Evolutionary conservation across 2,888 invertebrate species (phyloP), one percentile per base, ranked within the genome.

Genomic region (Apamea crenata): DNA sequence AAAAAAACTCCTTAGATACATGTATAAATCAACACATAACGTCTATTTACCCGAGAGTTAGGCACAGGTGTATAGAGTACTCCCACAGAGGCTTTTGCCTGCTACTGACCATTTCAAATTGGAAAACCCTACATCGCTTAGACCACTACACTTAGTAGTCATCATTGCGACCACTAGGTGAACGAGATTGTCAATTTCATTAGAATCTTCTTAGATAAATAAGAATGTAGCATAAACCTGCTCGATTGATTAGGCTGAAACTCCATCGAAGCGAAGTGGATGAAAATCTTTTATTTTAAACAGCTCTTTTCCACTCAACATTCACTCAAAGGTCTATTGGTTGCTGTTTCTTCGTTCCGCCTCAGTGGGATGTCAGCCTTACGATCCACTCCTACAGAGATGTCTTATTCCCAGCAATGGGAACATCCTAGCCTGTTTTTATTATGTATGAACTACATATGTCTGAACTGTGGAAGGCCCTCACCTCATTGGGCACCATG

Each of bases 401-500:
- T 10, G 4, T n/a, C 12, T n/a, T 12, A 56, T n/a, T n/a, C n/a
- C n/a, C n/a, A 59, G n/a, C 56, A 59, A 12, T n/a, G 0, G n/a
- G 12, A 59, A 5, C 56, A 14, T 59, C n/a, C 12, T 59, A n/a
- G n/a, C 56, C n/a, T 25, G 5, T 56, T 53, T 25, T 56, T 56
- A n/a, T 56, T 25, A 56, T 12, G 56, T 53, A 53, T 18, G 18
- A 50, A 18, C 50, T 36, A 47, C 3, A 14, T 56, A 56, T n/a
- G n/a, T 12, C 56, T n/a, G n/a, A 59, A n/a, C n/a, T n/a, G n/a
- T 5, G 12, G 14, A 59, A 56, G 1, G n/a, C 56, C n/a, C 56
- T 59, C 56, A 59, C 96, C 94, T 95, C 95, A 3, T 93, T 97
- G 2, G 98, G 98, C 80, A 98, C 97, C 65, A 98, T 97, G 80